Evolutionary conservation across 2,113 vertebrate species (phyloP), one percentile per base, ranked within the genome.

Genomic region (Oncorhynchus mykiss): DNA sequence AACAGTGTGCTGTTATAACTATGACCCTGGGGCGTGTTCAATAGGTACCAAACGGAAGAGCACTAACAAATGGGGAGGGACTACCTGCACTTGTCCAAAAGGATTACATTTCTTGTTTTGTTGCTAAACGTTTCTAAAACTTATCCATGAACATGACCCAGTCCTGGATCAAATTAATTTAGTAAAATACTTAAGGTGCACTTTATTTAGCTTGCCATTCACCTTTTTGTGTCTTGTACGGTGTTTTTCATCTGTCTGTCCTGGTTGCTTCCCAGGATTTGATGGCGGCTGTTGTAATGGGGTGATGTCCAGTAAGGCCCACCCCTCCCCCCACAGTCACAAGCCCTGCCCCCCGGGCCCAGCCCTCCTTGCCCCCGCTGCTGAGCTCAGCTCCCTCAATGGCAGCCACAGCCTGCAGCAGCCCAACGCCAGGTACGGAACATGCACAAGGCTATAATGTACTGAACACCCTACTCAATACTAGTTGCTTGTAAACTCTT

Each of bases 271-370:
- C 71, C 7, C 73, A 95, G 94, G 96, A 87, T 96, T 96, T 80
- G 98, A 99, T 92, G 96, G 91, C 90, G 96, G 94, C 94, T 99
- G 96, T 93, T 98, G 96, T 95, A 99, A 99, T 67, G 98, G 98
- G 76, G 93, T 99, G 91, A 96, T 95, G 81, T 95, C 97, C 72
- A 96, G 91, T 86, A 98, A 98, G 95, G 92, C 83, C 29, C 93
- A 90, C 24, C 93, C 96, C 90, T 96, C 95, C 4, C 92, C 96
- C 59, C 95, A 97, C 86, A 95, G 95, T 93, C 96, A 97, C 89
- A 99, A 99, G 92, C 93, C 96, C 83, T 94, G 88, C 51, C 92
- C 94, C 65, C 92, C 93, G 0, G 59, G 65, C 75, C 72, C 91
- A 80, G 88, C 86, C 87, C 90, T 94, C 88, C 95, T 93, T 80